Base-by-base conservation (phyloP, 1,140 invertebrate species). In the Dendrolimus punctatus region DNA sequence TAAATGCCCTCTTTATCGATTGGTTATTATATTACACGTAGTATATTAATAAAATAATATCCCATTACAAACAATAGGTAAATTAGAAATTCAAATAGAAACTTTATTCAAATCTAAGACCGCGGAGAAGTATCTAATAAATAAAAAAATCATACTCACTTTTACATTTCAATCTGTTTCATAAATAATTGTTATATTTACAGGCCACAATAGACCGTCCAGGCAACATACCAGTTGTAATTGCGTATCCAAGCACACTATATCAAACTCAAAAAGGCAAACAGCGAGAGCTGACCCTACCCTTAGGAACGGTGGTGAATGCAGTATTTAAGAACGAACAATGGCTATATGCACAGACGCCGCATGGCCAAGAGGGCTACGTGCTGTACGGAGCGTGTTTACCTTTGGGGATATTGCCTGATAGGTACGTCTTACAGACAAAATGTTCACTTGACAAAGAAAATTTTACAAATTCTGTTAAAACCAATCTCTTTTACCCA, bases 311-410 rank as follows among this genome's bases (percentile, higher is more conserved):
- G 73, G 93, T 95, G 4, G 93, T 95, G 0, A 95, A 95, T 71
- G 94, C 93, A 0, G 91, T 95, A 5, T 95, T 95, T 75, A 94
- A 94, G 78, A 95, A 93, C 63, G 91, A 93, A 60, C 90, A 91
- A 60, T 95, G 94, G 94, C 73, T 95, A 2, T 95, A 95, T 66
- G 93, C 93, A 2, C 93, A 95, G 73, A 95, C 94, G 1, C 92
- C 93, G 2, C 93, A 94, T 59, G 92, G 90, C 0, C 91, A 94
- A 54, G 93, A 95, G 73, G 93, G 93, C 0, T 94, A 95, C 58
- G 92, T 95, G 10, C 89, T 91, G 41, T 95, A 94, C 58, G 88
- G 89, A 6, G 91, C 92, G 4, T 95, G 94, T 68, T 68, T 95
- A 47, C 93, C 94, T 0, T 64, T 95, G 40, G 93, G 93, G 46